phyloP scores from a whole-genome alignment of 2,888 invertebrate species.

The Dolichopus griseipennis region DNA sequence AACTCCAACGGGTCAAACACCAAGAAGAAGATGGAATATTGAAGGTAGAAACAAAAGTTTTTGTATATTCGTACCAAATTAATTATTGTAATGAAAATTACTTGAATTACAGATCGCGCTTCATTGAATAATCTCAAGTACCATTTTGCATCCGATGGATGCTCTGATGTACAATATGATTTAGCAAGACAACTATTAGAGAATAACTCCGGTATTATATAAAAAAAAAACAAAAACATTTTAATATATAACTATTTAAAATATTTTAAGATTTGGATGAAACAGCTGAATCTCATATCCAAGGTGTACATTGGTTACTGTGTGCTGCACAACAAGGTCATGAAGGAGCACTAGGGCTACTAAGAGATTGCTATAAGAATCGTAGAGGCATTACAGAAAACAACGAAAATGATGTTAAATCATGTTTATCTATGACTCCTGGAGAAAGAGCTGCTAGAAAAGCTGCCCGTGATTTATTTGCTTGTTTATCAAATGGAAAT shows the following conservation, averaged over 20 bases:
- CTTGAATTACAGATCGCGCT: constrained; percentile 32
- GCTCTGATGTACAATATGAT: constrained; percentile 80
- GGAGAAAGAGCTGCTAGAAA: constrained; percentile 80
- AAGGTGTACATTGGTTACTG: constrained; percentile 85
- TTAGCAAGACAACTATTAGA: constrained; percentile 75
- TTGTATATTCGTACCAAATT: not conserved
- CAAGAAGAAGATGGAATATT: constrained; percentile 40
- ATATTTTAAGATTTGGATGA: constrained; percentile 31
- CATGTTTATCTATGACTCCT: constrained; percentile 73
- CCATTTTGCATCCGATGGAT: constrained; percentile 79
- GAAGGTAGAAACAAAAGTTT: constrained; percentile 32
- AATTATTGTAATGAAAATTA: constrained; percentile 9
- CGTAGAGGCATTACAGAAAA: constrained; percentile 65
- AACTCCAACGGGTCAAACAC: constrained; percentile 32
- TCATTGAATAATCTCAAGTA: constrained; percentile 45
- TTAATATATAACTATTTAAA: not conserved
- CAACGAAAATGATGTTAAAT: constrained; percentile 61
- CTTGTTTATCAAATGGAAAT: constrained; percentile 77
- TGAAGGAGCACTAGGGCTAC: constrained; percentile 70
- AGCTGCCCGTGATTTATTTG: constrained; percentile 80
- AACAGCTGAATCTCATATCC: constrained; percentile 47
- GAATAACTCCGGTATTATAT: constrained; percentile 60
- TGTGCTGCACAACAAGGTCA: constrained; percentile 89
- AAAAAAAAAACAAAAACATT: not conserved
- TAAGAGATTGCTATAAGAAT: constrained; percentile 52